Percentiles rank a stretch among this genome's conserved stretches.
Conservation (phyloP, 2,113 vertebrate genomes). For the Antechinus stuartii region DNA sequence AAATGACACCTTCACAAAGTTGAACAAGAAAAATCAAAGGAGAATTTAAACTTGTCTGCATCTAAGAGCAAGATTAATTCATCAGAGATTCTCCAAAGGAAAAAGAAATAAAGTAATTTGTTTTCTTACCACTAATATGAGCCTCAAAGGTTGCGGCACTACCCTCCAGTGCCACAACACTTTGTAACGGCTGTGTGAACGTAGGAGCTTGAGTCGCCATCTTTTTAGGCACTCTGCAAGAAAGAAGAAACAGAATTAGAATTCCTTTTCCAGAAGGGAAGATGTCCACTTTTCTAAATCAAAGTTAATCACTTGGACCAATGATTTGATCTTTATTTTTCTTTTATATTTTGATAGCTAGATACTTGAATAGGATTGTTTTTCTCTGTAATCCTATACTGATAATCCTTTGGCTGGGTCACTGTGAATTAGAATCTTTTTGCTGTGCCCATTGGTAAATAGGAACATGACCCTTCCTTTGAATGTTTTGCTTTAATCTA, state of each 20-base stretch:
- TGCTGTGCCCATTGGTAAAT: not conserved
- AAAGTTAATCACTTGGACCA: not conserved
- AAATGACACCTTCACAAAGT: conserved; percentile 10
- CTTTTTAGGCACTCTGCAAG: conserved; percentile 92
- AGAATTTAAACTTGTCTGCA: not conserved
- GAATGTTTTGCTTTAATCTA: not conserved
- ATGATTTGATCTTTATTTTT: not conserved
- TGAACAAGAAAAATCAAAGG: conserved; percentile 34
- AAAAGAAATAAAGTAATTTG: not conserved
- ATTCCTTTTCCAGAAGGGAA: not conserved
- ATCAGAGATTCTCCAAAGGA: not conserved
- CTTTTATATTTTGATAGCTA: not conserved
- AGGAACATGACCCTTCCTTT: not conserved
- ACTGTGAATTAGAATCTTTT: not conserved
- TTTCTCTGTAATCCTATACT: not conserved
- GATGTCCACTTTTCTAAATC: not conserved
- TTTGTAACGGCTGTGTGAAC: conserved; percentile 97
- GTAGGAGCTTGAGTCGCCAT: conserved; percentile 97
- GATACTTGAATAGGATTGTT: not conserved
- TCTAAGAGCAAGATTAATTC: not conserved
- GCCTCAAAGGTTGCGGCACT: conserved; percentile 99
- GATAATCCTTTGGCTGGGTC: not conserved
- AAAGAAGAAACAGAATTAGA: conserved; percentile 64
- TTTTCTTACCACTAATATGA: conserved; percentile 96
- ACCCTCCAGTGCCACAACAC: conserved; percentile 99